phyloP scores from a whole-genome alignment of 2,797 vertebrate genomes.

The Pterois miles region DNA sequence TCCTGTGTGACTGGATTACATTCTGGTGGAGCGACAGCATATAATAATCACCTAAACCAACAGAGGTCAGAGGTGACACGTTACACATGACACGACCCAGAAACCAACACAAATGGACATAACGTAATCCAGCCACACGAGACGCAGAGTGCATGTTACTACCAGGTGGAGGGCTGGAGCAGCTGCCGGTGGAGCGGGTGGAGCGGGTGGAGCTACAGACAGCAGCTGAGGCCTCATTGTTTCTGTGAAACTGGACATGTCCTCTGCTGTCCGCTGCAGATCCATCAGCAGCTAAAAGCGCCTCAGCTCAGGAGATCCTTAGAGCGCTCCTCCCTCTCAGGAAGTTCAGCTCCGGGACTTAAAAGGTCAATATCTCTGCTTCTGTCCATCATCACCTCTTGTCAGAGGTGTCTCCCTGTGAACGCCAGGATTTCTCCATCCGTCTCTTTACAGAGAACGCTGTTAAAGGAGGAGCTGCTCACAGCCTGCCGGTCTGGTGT shows the following conservation, averaged over 20 bases:
- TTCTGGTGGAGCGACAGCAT: not conserved
- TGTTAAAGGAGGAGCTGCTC: not conserved
- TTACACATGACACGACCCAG: not conserved
- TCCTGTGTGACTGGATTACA: slow-evolving; percentile 1
- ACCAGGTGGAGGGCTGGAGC: not conserved
- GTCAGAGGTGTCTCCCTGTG: not conserved
- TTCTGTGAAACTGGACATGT: not conserved
- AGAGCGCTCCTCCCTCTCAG: not conserved
- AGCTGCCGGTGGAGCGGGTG: no score
- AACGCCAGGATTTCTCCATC: not conserved
- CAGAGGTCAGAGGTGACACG: slow-evolving; percentile 1
- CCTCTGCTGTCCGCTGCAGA: not conserved
- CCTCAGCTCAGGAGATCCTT: slow-evolving; percentile 2
- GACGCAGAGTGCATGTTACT: slow-evolving; percentile 13
- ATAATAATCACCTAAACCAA: not conserved
- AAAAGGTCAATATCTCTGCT: no score
- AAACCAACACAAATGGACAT: not conserved
- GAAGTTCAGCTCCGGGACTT: no score
- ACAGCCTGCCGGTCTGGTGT: slow-evolving; percentile 23
- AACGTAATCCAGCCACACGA: not conserved
- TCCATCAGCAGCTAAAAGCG: no score
- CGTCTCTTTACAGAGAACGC: not conserved
- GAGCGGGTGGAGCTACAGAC: not conserved
- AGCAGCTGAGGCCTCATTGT: not conserved
- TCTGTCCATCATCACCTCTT: not conserved